Percentiles rank a stretch among this genome's conserved stretches.
Evolutionary conservation across 2,888 invertebrate genomes (phyloP).

Genomic region (Apotomis betuletana): DNA sequence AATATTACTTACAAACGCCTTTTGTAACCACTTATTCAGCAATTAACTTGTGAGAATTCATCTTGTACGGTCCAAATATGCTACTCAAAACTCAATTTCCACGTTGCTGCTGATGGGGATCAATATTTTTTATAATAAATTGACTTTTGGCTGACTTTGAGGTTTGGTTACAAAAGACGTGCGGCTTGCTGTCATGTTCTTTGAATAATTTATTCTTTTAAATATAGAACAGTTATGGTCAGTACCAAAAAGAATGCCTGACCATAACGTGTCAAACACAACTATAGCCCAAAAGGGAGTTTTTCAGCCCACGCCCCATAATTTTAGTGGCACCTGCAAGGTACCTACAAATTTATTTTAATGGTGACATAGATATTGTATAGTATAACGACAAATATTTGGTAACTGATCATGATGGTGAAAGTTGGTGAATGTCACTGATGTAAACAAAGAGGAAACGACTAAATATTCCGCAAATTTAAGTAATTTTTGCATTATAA

Average conservation of each 20-base stretch:
- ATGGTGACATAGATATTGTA: too few species aligned
- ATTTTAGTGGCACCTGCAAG: too few species aligned
- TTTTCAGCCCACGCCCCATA: too few species aligned
- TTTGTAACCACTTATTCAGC: neutral
- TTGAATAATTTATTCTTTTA: conserved; percentile 17
- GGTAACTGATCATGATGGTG: too few species aligned
- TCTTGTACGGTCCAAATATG: conserved; percentile 16
- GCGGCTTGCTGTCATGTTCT: conserved; percentile 42
- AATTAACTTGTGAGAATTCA: neutral
- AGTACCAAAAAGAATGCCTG: neutral
- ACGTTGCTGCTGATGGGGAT: conserved; percentile 40
- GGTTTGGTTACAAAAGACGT: conserved; percentile 49
- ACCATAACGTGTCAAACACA: too few species aligned
- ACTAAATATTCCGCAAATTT: too few species aligned
- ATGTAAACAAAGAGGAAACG: too few species aligned
- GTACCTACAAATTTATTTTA: too few species aligned
- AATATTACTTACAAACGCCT: conserved; percentile 1
- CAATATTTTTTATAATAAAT: conserved; percentile 32
- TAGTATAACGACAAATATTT: too few species aligned
- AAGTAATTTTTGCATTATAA: too few species aligned
- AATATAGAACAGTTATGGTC: conserved; percentile 45
- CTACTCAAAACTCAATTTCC: conserved; percentile 11
- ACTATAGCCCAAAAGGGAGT: too few species aligned
- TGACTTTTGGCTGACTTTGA: conserved; percentile 46
- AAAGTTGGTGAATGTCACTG: too few species aligned